Conservation (phyloP, 2,113 vertebrate genomes). For the Tupaia tana region DNA sequence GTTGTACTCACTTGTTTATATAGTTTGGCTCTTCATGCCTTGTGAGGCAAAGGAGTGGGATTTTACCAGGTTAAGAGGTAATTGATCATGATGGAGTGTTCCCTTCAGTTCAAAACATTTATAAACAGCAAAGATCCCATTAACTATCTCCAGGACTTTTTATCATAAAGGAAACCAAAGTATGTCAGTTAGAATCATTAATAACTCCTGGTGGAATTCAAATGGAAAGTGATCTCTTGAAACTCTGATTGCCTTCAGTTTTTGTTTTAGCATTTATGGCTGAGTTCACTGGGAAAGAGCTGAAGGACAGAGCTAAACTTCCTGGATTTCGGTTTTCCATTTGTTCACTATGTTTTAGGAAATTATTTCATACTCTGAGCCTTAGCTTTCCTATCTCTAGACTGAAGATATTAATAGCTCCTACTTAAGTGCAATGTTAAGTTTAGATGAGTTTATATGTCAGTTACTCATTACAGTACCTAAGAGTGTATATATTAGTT, state of each 20-base stretch:
- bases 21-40: constrained; percentile 24
- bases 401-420: background rate
- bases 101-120: constrained; percentile 66
- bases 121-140: constrained; percentile 34
- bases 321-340: background rate
- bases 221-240: constrained; percentile 19
- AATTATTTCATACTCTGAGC: background rate
- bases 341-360: background rate
- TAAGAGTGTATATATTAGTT: background rate
- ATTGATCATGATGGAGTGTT: constrained; percentile 64
- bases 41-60: constrained; percentile 28
- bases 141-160: constrained; percentile 48
- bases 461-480: background rate
- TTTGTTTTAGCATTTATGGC: background rate
- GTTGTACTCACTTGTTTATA: background rate
- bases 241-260: background rate
- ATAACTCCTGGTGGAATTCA: background rate
- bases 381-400: background rate
- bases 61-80: constrained; percentile 66
- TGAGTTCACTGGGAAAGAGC: background rate
- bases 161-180: background rate
- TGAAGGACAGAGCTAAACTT: background rate
- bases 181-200: background rate
- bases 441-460: constrained; percentile 4
- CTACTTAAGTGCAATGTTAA: background rate